These are phyloP conservation scores for Heliornis fulica DNA, from an alignment of 2,113 vertebrate species.

Conservation along the genomic window DNA sequence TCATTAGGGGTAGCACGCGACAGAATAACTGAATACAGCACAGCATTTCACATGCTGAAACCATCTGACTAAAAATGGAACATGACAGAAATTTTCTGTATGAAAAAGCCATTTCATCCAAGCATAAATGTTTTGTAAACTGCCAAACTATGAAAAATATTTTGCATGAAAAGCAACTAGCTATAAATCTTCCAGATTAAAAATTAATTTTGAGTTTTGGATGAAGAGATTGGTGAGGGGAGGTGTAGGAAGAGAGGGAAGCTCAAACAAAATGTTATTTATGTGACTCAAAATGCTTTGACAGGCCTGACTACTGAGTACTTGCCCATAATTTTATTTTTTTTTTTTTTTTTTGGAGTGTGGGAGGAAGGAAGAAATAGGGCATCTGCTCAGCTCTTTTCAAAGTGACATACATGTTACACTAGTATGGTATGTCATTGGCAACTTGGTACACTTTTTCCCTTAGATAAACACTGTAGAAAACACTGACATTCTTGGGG, in stretches of 20 bases:
- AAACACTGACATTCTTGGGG: background rate
- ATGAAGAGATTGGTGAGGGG: background rate
- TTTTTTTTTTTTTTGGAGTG: accelerated
- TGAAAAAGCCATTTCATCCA: background rate
- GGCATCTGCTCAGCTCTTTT: background rate
- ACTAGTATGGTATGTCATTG: background rate
- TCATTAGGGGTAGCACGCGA: background rate
- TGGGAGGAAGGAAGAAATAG: background rate
- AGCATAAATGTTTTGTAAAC: background rate
- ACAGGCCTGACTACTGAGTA: background rate
- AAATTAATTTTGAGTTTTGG: background rate
- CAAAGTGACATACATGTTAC: background rate
- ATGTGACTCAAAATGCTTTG: background rate
- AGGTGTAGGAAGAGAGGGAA: no score
- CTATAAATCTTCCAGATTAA: background rate
- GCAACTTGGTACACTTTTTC: background rate
- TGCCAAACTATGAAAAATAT: background rate
- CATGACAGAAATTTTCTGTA: background rate
- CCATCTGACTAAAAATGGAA: background rate
- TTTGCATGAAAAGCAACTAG: background rate
- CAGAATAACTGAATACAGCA: background rate
- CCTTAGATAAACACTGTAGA: background rate
- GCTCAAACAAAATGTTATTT: background rate
- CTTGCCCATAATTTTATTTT: background rate
- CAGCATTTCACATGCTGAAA: background rate